Evolutionary conservation across 2,797 vertebrate genomes (phyloP), one percentile per base, ranked within the genome.

Genomic region (Danio tinwini): DNA sequence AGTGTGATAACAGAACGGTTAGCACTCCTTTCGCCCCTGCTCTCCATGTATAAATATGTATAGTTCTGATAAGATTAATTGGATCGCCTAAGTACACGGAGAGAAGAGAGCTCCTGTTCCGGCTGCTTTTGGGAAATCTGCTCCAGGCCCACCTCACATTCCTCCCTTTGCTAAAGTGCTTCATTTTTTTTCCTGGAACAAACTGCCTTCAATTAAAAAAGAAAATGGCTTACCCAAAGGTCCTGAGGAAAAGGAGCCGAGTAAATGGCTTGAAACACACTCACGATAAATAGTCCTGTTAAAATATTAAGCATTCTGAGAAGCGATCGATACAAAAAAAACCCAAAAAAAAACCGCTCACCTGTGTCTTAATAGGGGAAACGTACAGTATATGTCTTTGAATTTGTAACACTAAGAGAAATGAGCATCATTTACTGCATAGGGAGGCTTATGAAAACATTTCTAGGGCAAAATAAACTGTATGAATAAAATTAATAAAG

Each of bases 261-360:
- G 89, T 89, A 86, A 87, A 83, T 85, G 82, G 82, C 87, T 88
- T 89, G 86, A 88, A 29, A 85, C 86, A 83, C 85, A 86, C 87
- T 85, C 87, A 78, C 80, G 85, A 91, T 92, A 89, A 92, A 92
- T 91, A 89, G 87, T 81, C 86, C 86, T 87, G 84, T 89, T 92
- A 86, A 91, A 90, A 90, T 92, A 93, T 93, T 90, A 92, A 92
- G 76, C 45, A 88, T 88, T 67, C 56, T 70, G 29, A 12, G 17
- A 62, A 70, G 47, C 40, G 65, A 83, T 73, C 59, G 55, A 29
- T 58, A 58, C 74, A 74, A 52, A 64, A 29, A 29, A 29, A 29
- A 1, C n/a, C n/a, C 29, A 29, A 29, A 1, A 29, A 29, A 29
- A 29, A 29, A 1, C 74, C 49, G 62, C 68, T 58, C 68, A 61